These are phyloP conservation scores for Ptychobarbus kaznakovi DNA, from an alignment of 2,797 vertebrate species.

Conservation along the genomic window DNA sequence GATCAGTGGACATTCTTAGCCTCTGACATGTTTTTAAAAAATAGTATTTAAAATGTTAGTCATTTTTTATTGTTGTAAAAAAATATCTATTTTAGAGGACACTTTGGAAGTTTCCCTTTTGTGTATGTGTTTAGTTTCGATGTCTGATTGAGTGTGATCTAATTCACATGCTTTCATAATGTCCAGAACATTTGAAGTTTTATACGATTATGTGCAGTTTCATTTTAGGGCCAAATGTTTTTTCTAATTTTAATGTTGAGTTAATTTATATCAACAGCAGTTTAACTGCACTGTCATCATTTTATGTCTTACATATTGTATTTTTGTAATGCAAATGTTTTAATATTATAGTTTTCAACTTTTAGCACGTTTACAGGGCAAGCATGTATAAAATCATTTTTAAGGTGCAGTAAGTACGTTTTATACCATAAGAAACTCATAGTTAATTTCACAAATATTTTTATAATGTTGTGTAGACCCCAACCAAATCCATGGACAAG, in stretches of 20 bases:
- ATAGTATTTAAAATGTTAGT: constrained; percentile 69
- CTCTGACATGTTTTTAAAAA: constrained; percentile 73
- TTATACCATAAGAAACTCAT: neutral
- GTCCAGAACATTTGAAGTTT: constrained; percentile 62
- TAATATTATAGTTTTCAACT: constrained; percentile 52
- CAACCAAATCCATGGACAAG: neutral
- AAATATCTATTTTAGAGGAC: constrained; percentile 70
- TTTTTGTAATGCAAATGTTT: constrained; percentile 63
- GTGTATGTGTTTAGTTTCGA: constrained; percentile 60
- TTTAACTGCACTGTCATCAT: constrained; percentile 51
- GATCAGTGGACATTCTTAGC: constrained; percentile 63
- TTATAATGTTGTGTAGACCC: neutral
- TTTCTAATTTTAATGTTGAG: constrained; percentile 57
- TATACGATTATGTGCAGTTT: constrained; percentile 63
- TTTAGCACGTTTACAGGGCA: constrained; percentile 56
- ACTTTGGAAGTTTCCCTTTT: constrained; percentile 43
- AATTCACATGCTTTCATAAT: constrained; percentile 50
- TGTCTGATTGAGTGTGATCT: constrained; percentile 57
- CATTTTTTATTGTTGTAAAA: constrained; percentile 69
- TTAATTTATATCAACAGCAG: constrained; percentile 67
- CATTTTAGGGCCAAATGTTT: constrained; percentile 56
- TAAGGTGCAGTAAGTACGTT: constrained; percentile 16
- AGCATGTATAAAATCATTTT: constrained; percentile 57
- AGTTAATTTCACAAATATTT: constrained; percentile 19
- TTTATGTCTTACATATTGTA: constrained; percentile 53